Evolutionary conservation across 2,113 vertebrate species (phyloP).

Genomic region (Amia ocellicauda): DNA sequence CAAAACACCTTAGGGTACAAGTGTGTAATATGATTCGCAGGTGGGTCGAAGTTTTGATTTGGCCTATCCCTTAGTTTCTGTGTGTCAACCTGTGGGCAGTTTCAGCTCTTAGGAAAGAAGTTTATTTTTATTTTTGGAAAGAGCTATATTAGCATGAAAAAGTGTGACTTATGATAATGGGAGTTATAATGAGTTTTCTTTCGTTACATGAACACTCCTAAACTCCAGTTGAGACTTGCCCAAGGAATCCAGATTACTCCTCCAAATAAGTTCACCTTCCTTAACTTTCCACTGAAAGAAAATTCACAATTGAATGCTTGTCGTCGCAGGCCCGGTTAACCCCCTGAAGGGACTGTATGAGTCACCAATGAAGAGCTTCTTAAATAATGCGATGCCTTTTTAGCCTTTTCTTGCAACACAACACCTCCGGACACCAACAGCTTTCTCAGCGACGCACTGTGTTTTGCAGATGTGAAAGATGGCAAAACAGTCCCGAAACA

Average conservation of each 20-base stretch:
- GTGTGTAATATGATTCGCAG: too few relatives aligned
- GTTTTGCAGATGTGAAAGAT: slow-evolving; percentile 2
- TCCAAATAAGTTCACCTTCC: not conserved
- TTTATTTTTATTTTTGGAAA: slow-evolving; percentile 6
- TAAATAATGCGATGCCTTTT: not conserved
- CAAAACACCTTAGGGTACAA: too few relatives aligned
- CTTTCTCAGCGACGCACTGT: not conserved
- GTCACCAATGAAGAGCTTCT: not conserved
- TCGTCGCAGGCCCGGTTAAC: slow-evolving; percentile 17
- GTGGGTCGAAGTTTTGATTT: too few relatives aligned
- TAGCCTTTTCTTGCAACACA: too few relatives aligned
- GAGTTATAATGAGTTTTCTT: not conserved
- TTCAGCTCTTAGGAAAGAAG: not conserved
- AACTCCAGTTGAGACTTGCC: slow-evolving; percentile 33
- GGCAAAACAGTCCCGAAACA: not conserved
- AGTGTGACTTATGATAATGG: not conserved
- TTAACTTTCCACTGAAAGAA: too few relatives aligned
- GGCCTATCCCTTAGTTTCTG: too few relatives aligned
- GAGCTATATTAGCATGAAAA: not conserved
- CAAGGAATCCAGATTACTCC: slow-evolving; percentile 7
- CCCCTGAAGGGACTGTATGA: not conserved
- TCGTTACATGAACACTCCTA: not conserved
- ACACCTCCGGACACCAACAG: not conserved
- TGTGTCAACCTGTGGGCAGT: not conserved
- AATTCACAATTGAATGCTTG: too few relatives aligned